Evolutionary conservation across 2,888 invertebrate genomes (phyloP), one percentile per base, ranked within the genome.

Genomic region (Melinaea menophilus): DNA sequence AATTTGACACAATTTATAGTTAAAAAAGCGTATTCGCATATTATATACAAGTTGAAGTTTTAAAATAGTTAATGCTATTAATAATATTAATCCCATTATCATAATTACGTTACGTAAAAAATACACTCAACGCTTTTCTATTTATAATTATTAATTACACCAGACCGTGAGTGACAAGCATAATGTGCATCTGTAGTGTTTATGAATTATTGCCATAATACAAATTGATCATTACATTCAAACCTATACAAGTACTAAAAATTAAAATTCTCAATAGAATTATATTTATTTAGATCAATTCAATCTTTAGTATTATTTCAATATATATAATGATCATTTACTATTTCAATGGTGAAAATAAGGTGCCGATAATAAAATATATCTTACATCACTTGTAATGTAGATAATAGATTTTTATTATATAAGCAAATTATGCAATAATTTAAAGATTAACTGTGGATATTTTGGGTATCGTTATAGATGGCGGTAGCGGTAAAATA

Each of bases 391-490:
- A 11, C 35, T 45, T 55, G 47, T 54, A 54, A 41, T 55, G 54
- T 31, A 31, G 37, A 48, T 46, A 35, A 5, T 9, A 11, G 45
- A 41, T 33, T 37, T 58, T 61, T 41, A 4, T 58, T 58, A 33
- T 46, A 46, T 48, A 59, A 51, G 54, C 46, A 61, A 11, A 63
- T 12, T 34, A 34, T 31, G 56, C 59, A 41, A 33, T 35, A 51
- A 62, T 65, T 75, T 71, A 77, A 71, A 79, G 78, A 76, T 82
- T 81, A 73, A 82, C 70, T 72, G 82, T 83, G 56, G 84, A 78
- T 55, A 88, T 85, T 85, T 91, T 91, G 46, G 91, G 91, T 79
- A 91, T 91, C 61, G 79, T 76, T 72, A 91, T 81, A 62, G 85
- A 82, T 67, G 90, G 90, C 55, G 91, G 85, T 75, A 90, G 76